Evolutionary conservation across 1,140 invertebrate genomes (phyloP).

Genomic region (Pemphigus obesinymphae): DNA sequence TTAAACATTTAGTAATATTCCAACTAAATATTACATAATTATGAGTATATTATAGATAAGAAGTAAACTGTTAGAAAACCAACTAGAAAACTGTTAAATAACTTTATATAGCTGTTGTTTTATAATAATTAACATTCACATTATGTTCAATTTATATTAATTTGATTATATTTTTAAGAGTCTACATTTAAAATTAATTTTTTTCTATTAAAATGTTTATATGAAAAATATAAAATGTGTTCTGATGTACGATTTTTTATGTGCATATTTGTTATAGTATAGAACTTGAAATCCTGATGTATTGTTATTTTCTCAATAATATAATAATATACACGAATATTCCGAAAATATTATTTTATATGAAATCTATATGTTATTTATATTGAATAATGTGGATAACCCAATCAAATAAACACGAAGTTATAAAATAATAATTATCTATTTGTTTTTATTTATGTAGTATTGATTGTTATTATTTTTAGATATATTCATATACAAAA

Average conservation of each 20-base stretch:
- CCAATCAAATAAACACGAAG: neutral
- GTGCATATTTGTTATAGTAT: neutral
- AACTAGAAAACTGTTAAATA: no score
- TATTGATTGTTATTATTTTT: no score
- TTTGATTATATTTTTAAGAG: neutral
- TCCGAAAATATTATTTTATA: neutral
- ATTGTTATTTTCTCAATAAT: neutral
- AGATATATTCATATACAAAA: no score
- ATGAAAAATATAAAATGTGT: no score
- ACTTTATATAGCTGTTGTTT: no score
- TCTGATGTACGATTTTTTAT: no score
- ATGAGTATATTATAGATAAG: no score
- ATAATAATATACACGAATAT: neutral
- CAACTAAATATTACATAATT: no score
- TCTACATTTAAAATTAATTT: neutral
- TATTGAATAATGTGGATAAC: neutral
- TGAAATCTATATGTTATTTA: neutral
- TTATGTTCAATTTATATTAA: neutral
- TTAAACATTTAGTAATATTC: no score
- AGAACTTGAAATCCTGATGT: neutral
- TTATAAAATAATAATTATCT: neutral
- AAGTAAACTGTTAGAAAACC: no score
- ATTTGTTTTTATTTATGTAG: no score
- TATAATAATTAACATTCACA: no score
- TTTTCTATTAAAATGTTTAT: neutral